These are phyloP conservation scores for Nephrotoma guestfalica DNA, from an alignment of 2,888 invertebrate species.

Conservation along the genomic window DNA sequence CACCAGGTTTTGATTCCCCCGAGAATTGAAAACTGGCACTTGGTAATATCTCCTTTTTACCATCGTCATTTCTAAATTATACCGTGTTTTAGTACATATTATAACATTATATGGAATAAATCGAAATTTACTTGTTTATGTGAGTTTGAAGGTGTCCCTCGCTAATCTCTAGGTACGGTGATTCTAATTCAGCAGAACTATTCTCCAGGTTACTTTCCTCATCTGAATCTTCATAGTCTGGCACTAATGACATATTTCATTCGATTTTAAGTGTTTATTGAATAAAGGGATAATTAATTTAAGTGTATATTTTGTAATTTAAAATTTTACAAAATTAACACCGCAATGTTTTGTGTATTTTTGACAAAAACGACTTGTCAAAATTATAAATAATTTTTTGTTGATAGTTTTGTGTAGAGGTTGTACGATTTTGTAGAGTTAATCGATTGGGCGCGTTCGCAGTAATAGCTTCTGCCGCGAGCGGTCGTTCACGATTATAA, in stretches of 20 bases:
- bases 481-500: no score
- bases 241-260: background rate
- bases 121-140: background rate
- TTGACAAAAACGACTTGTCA: background rate
- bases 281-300: background rate
- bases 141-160: background rate
- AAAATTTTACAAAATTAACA: background rate
- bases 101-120: background rate
- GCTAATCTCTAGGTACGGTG: background rate
- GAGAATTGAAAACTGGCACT: conserved; percentile 23
- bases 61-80: background rate
- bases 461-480: no score
- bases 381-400: no score
- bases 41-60: conserved; percentile 16
- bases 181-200: background rate
- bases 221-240: conserved; percentile 1
- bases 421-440: no score
- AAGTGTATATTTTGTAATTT: background rate
- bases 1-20: conserved; percentile 16
- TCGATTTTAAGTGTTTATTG: background rate
- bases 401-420: no score
- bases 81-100: background rate
- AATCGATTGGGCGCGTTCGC: no score
- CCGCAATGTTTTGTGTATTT: background rate
- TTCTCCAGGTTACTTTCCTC: background rate